These are phyloP conservation scores for Typhlomys cinereus DNA, from an alignment of 2,113 vertebrate species.

Conservation along the genomic window DNA sequence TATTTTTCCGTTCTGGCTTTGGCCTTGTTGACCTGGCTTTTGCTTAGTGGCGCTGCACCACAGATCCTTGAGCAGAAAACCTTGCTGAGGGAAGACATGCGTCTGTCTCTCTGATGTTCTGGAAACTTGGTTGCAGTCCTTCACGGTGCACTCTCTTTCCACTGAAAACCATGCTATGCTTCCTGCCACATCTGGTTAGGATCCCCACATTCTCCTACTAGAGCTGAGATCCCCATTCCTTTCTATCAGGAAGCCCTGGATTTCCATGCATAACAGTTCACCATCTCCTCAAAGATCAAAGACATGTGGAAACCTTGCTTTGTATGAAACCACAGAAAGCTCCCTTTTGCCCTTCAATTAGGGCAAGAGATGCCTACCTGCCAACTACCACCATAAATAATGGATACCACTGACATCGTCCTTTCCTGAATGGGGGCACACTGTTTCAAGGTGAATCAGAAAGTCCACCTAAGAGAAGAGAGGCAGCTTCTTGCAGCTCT, in stretches of 20 bases:
- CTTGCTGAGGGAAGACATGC: neutral
- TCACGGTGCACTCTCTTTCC: neutral
- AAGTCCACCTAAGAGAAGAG: slow-evolving; percentile 10
- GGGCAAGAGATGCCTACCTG: neutral
- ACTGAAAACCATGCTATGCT: neutral
- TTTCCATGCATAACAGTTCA: neutral
- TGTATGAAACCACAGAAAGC: slow-evolving; percentile 14
- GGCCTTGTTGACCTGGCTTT: neutral
- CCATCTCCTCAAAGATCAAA: slow-evolving; percentile 17
- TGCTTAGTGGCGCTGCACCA: neutral
- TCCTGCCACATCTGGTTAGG: neutral
- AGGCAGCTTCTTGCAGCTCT: neutral
- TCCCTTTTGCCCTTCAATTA: neutral
- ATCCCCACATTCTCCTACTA: neutral
- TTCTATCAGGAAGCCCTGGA: neutral
- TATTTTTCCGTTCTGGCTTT: neutral
- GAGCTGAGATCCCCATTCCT: too few species aligned
- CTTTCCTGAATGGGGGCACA: neutral
- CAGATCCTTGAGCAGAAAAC: neutral
- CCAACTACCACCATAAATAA: slow-evolving; percentile 32
- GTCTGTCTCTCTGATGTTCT: neutral
- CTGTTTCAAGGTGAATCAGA: slow-evolving; percentile 60
- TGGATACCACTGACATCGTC: neutral
- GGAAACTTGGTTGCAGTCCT: neutral
- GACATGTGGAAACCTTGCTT: neutral